These are phyloP conservation scores for Ochotona curzoniae DNA, from an alignment of 2,113 vertebrate species.

Conservation along the genomic window DNA sequence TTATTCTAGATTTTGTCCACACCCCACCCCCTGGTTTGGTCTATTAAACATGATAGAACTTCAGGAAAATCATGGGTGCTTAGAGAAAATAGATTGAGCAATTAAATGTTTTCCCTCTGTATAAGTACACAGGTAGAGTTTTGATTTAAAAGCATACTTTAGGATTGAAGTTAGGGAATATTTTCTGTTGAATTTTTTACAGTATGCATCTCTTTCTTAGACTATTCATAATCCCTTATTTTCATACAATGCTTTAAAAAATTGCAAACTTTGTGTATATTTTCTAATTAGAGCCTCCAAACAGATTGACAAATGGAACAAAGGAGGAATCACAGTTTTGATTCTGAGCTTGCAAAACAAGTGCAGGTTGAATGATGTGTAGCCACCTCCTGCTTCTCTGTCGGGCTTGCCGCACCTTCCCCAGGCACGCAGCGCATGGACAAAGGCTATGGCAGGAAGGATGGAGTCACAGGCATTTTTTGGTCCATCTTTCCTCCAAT, in stretches of 20 bases:
- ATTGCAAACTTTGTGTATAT: neutral
- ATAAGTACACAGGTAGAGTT: slow-evolving; percentile 14
- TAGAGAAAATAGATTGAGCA: neutral
- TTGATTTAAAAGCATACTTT: slow-evolving; percentile 16
- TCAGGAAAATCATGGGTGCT: neutral
- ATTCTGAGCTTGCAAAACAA: neutral
- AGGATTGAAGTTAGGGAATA: slow-evolving; percentile 26
- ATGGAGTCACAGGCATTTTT: neutral
- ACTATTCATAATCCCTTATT: neutral
- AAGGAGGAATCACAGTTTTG: slow-evolving; percentile 17
- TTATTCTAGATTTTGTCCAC: neutral
- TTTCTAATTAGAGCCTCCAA: slow-evolving; percentile 16
- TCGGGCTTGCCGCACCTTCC: neutral
- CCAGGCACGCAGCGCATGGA: rapidly evolving
- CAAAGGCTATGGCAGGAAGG: neutral
- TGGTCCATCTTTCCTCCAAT: slow-evolving; percentile 10
- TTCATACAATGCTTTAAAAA: slow-evolving; percentile 34
- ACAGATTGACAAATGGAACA: neutral
- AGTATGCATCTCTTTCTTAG: neutral
- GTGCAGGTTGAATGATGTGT: neutral
- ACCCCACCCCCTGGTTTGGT: neutral
- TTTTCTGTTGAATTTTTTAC: slow-evolving; percentile 7
- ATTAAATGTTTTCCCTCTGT: slow-evolving; percentile 4
- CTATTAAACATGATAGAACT: slow-evolving; percentile 1
- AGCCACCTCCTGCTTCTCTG: neutral